Evolutionary conservation across 2,113 vertebrate species (phyloP), one percentile per base, ranked within the genome.

Genomic region (Fulmarus glacialis): DNA sequence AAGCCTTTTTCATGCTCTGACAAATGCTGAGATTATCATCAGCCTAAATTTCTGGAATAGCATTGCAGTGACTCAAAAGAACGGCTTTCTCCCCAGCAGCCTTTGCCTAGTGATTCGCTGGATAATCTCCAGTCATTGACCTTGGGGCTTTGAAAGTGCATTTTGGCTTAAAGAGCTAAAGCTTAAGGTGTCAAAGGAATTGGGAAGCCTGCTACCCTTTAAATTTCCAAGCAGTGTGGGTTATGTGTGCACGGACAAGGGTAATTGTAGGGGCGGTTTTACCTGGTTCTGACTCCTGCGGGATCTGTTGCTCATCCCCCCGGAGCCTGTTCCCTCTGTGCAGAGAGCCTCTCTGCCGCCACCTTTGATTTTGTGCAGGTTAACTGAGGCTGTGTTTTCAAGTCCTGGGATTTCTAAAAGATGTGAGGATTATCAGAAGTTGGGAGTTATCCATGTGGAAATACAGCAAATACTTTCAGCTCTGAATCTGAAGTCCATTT

Each of bases 61-160:
- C 68, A 9, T 14, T 71, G 56, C 70, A 52, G 68, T 81, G 70
- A 59, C 64, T 93, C 50, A 48, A 40, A 63, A 64, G 63, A 89
- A 48, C 47, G 38, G 84, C 89, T 86, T 95, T 83, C 56, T 66
- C 62, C 80, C n/a, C 75, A 80, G 89, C 75, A 87, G 87, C 59
- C 81, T 88, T 79, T 91, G 45, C 94, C 52, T 40, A 26, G 56
- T 55, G 73, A 30, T 63, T 89, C 1, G 8, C 53, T 80, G 66
- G 77, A 66, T 96, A 87, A 94, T 89, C 93, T 87, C 68, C 78
- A 85, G 90, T 40, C 87, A 14, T 22, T 90, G 93, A 97, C 96
- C 85, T 88, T 62, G 7, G 30, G 68, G 82, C 84, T 93, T 89
- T 79, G 45, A 84, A 93, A 93, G 67, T 80, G 70, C 70, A 21